Evolutionary conservation across 1,140 invertebrate genomes (phyloP).

Genomic region (Leucophenga varia): DNA sequence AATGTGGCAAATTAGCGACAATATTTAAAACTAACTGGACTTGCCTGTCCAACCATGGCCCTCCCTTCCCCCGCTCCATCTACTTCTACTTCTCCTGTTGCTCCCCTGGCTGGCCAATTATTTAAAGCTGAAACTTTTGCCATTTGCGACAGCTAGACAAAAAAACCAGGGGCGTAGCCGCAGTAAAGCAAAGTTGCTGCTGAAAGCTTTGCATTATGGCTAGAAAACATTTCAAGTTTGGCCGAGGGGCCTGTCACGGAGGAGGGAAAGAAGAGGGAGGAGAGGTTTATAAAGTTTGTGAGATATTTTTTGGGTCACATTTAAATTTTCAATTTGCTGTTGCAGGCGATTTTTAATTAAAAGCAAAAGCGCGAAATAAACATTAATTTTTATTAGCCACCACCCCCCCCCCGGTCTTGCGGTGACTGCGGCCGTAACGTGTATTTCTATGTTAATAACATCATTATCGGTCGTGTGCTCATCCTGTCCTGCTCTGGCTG

Average conservation of each 20-base stretch:
- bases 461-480: conserved; percentile 33
- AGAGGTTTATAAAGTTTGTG: conserved; percentile 15
- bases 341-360: conserved; percentile 46
- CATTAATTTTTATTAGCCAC: conserved; percentile 44
- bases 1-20: conserved; percentile 52
- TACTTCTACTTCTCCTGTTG: conserved; percentile 2
- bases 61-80: too few relatives aligned
- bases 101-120: conserved; percentile 40
- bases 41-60: conserved; percentile 8
- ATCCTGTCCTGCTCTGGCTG: background rate
- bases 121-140: conserved; percentile 45
- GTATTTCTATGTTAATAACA: conserved; percentile 49
- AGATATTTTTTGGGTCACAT: conserved; percentile 38
- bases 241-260: background rate
- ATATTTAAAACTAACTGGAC: conserved; percentile 50
- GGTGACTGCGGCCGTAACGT: conserved; percentile 14
- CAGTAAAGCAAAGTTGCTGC: conserved; percentile 28
- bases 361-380: conserved; percentile 44
- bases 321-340: conserved; percentile 44
- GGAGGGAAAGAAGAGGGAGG: conserved; percentile 2
- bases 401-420: background rate
- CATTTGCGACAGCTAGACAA: conserved; percentile 39
- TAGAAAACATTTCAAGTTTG: conserved; percentile 38
- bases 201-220: conserved; percentile 39
- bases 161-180: background rate